A percentile compares a stretch with the other conserved stretches of the same genome.
These are phyloP conservation scores for Petrolisthes manimaculis DNA, from an alignment of 2,888 invertebrate genomes.

Conservation along the genomic window DNA sequence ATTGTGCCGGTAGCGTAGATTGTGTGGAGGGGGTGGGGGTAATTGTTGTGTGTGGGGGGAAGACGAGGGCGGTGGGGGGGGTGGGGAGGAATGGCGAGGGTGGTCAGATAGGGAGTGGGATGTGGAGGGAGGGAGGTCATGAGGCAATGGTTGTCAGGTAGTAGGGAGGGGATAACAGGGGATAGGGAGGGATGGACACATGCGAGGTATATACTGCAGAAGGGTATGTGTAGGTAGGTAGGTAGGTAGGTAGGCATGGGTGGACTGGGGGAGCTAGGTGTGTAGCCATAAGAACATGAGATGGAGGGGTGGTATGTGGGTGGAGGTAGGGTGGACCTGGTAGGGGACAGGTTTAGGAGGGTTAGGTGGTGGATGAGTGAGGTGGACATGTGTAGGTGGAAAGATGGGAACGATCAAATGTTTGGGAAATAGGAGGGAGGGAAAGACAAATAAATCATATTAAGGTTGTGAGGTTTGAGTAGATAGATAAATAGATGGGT, in stretches of 20 bases:
- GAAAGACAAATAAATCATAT: too few species aligned
- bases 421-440: background rate
- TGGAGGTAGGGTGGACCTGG: background rate
- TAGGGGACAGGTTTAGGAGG: background rate
- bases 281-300: too few species aligned
- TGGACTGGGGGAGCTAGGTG: too few species aligned
- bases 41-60: background rate
- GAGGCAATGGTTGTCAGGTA: too few species aligned
- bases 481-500: too few species aligned
- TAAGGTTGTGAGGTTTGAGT: too few species aligned
- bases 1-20: slow-evolving; percentile 15
- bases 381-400: background rate
- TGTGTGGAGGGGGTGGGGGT: background rate
- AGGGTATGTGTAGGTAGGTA: too few species aligned
- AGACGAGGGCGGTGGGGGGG: background rate
- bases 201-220: too few species aligned
- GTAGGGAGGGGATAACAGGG: too few species aligned
- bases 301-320: background rate
- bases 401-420: background rate
- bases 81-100: background rate
- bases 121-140: too few species aligned
- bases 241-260: too few species aligned
- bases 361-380: background rate
- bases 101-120: background rate
- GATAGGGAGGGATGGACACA: too few species aligned